phyloP scores from a whole-genome alignment of 2,888 invertebrate species.

The Hedychridium roseum region DNA sequence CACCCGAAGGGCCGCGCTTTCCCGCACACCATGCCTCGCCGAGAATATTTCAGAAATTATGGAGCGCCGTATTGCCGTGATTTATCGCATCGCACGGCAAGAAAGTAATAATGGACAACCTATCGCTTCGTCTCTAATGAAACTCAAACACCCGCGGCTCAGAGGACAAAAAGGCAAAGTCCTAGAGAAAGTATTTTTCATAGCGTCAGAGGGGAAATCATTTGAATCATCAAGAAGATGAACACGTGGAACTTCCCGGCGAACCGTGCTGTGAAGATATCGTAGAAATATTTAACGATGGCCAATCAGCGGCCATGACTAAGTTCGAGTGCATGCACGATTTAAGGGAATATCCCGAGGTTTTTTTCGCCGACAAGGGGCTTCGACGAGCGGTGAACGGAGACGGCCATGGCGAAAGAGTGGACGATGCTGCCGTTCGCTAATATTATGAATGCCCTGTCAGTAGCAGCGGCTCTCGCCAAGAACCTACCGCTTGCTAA shows the following conservation, averaged over 20 bases:
- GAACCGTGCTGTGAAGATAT: no score
- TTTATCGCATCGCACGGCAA: conserved; percentile 30
- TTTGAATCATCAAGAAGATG: no score
- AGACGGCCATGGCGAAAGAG: conserved; percentile 33
- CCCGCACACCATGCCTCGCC: no score
- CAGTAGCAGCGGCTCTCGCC: conserved; percentile 61
- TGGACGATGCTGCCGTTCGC: conserved; percentile 40
- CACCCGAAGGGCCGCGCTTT: no score
- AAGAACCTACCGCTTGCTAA: conserved; percentile 57
- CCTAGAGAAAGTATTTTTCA: no score
- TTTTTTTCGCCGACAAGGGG: neutral
- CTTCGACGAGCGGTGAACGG: conserved; percentile 10
- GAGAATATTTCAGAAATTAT: conserved; percentile 50
- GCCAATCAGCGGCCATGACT: conserved; percentile 43
- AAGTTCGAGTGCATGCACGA: conserved; percentile 1
- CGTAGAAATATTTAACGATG: conserved; percentile 44
- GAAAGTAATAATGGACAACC: conserved; percentile 42
- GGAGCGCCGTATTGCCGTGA: conserved; percentile 37
- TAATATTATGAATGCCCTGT: conserved; percentile 62
- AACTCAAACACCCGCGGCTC: no score
- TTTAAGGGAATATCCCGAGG: neutral
- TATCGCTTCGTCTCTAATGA: conserved; percentile 37
- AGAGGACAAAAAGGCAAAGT: no score
- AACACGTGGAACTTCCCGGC: no score
- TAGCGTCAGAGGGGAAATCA: no score